Base-by-base conservation (phyloP, 1,140 invertebrate species). In the Planococcus citri region DNA sequence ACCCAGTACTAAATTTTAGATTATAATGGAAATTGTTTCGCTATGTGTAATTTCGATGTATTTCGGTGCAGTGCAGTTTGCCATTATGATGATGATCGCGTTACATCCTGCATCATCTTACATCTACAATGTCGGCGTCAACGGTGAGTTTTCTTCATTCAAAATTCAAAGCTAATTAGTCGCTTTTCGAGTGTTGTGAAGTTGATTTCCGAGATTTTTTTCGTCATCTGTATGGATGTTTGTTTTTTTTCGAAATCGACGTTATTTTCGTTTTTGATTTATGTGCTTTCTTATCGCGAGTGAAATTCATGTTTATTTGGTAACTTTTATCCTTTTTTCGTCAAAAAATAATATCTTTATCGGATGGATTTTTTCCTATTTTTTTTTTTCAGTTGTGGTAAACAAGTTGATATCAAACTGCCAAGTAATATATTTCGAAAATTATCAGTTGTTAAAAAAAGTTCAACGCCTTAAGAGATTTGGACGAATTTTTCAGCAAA, bases 11-110 rank as follows among this genome's bases (percentile, higher is more conserved):
- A 25, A 25, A 64, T 64, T 64, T 64, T 4, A 24, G 60, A 64
- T 64, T 27, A 64, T 64, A 64, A 64, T 64, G 60, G 60, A 64
- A 64, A 64, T 64, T 27, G 60, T 64, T 17, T 64, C 60, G 60
- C 6, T 64, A 64, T 27, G 60, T 17, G 60, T 27, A 27, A 64
- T 64, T 64, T 64, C 60, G 60, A 25, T 24, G 60, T 27, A 25
- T 27, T 64, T 64, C 60, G 25, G 60, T 17, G 60, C 60, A 27
- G 60, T 64, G 60, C 60, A 25, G 21, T 64, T 64, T 2, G 21
- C 25, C 10, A 27, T 27, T 10, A 64, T 20, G 21, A 21, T 64
- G 25, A 27, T 64, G 60, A 17, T 64, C 9, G 60, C 24, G 60
- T 17, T 64, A 27, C 25, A 64, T 25, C 20, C 60, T 64, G 60